Base-by-base conservation (phyloP, 2,888 invertebrate genomes). In the Antitype chi region DNA sequence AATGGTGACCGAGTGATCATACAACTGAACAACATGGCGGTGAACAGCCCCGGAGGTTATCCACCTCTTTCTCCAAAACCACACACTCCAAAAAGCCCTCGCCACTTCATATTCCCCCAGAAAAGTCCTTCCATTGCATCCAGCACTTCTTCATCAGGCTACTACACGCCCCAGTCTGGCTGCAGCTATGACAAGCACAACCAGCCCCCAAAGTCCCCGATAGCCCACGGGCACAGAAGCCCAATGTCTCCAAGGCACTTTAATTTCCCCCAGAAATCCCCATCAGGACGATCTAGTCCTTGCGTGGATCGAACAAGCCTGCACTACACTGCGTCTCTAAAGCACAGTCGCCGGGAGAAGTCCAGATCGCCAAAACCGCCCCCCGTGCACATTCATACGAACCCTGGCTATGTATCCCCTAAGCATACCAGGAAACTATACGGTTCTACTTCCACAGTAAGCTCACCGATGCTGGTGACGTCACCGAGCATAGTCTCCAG, bases 241-340 rank as follows among this genome's bases (percentile, higher is more conserved):
- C 97, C 97, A 0, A 97, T 97, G 85, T 97, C 97, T 59, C 97
- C 97, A 0, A 95, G 97, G 53, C 97, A 97, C 86, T 97, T 97
- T 81, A 97, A 97, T 63, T 97, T 97, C 86, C 97, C 95, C 6
- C 96, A 96, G 86, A 96, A 96, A 73, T 93, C 94, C 15, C 95
- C 94, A 25, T 95, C 95, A n/a, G 96, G 95, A 13, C 92, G 95
- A 20, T 95, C 95, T 20, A 96, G 96, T 74, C 96, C 96, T 28
- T 94, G 95, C 88, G 88, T 94, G 63, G 96, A 96, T 11, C 88
- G 95, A 49, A 85, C 92, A 60, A 93, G 92, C 53, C 91, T 96
- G 3, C 94, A 96, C 57, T 96, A 96, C 87, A 91, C 94, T 23
- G 91, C 95, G 8, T 96, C 96, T n/a, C 82, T 96, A 6, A 96